Evolutionary conservation across 1,140 invertebrate genomes (phyloP).

Genomic region (Panonychus citri): DNA sequence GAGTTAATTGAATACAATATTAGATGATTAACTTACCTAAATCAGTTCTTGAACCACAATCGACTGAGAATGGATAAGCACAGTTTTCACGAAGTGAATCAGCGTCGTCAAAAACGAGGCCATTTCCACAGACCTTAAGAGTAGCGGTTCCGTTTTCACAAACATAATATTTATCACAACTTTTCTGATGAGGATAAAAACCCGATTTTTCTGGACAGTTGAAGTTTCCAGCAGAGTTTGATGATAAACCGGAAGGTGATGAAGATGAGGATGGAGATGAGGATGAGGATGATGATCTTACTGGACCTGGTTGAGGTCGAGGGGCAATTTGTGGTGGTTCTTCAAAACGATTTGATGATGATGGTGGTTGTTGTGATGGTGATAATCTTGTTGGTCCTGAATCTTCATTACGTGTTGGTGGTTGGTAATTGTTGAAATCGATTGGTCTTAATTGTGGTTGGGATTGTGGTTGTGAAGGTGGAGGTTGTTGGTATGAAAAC

Average conservation of each 20-base stretch:
- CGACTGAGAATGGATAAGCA: slow-evolving; percentile 83
- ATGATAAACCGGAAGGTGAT: too few species aligned
- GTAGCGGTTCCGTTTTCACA: slow-evolving; percentile 68
- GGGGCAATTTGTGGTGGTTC: not conserved
- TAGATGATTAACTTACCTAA: slow-evolving; percentile 31
- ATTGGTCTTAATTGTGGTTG: not conserved
- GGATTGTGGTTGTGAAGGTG: not conserved
- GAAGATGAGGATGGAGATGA: not conserved
- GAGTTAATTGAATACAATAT: not conserved
- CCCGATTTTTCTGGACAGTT: slow-evolving; percentile 32
- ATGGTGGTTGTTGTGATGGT: not conserved
- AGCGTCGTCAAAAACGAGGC: slow-evolving; percentile 64
- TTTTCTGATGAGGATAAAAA: slow-evolving; percentile 58
- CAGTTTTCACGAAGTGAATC: slow-evolving; percentile 81
- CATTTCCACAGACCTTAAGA: slow-evolving; percentile 77
- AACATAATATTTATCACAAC: slow-evolving; percentile 88
- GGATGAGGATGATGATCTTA: not conserved
- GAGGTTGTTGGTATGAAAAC: not conserved
- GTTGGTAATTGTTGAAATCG: not conserved
- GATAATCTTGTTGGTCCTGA: not conserved
- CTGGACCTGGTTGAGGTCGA: not conserved
- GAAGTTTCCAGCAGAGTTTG: not conserved
- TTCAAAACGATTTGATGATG: not conserved
- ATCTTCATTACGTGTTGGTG: not conserved
- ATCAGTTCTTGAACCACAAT: slow-evolving; percentile 63